Percentiles rank a stretch among this genome's conserved stretches.
Conservation (phyloP, 2,797 vertebrate species). For the Typhlichthys subterraneus region DNA sequence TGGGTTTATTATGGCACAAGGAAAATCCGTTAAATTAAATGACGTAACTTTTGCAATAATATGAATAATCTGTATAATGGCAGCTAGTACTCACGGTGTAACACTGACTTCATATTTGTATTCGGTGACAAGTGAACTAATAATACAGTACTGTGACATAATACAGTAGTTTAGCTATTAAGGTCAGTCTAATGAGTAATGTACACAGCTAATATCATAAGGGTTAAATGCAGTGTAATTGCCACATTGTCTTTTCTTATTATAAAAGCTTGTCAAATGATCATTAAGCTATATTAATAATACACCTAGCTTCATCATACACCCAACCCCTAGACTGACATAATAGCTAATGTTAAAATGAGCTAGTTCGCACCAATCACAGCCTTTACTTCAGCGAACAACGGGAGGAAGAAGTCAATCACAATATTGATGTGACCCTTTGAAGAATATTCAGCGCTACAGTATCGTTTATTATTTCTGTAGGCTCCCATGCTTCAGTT, state of each 20-base stretch:
- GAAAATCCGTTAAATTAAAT: not conserved
- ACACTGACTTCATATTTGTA: no score
- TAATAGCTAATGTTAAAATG: slow-evolving; percentile 34
- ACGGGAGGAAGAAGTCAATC: slow-evolving; percentile 27
- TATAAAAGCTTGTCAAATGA: slow-evolving; percentile 3
- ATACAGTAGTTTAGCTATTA: not conserved
- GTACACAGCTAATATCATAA: not conserved
- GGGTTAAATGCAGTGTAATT: not conserved
- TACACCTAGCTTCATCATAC: not conserved
- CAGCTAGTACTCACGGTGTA: no score
- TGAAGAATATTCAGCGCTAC: slow-evolving; percentile 25
- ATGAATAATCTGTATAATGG: no score
- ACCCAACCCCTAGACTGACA: slow-evolving; percentile 7
- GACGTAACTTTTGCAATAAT: no score
- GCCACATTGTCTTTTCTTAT: not conserved
- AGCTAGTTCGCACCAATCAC: slow-evolving; percentile 34
- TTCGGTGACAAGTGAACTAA: not conserved
- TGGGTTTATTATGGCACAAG: slow-evolving; percentile 27
- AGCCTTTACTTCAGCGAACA: slow-evolving; percentile 13
- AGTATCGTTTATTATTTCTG: slow-evolving; percentile 18
- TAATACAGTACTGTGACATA: not conserved
- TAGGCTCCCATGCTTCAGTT: slow-evolving; percentile 2
- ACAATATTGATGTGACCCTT: slow-evolving; percentile 60
- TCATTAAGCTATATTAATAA: not conserved
- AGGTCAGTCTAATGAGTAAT: not conserved